Evolutionary conservation across 1,140 invertebrate genomes (phyloP).

Genomic region (Conopomorpha cramerella): DNA sequence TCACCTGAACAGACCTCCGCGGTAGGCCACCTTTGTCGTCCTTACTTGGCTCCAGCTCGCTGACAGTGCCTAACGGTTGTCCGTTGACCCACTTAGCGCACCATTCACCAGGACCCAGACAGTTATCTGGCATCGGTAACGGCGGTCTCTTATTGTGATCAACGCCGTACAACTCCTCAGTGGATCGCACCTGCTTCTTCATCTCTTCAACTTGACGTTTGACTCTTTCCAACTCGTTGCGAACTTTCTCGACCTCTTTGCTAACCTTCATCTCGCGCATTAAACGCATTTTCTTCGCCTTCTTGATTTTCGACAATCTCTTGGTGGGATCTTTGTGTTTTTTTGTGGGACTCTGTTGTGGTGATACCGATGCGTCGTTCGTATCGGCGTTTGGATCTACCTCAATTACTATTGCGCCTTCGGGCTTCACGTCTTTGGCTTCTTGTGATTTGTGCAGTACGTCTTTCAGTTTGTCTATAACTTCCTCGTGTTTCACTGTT

Average conservation of each 20-base stretch:
- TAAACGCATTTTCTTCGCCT: conserved; percentile 30
- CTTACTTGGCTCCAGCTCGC: conserved; percentile 45
- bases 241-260: conserved; percentile 34
- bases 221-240: conserved; percentile 5
- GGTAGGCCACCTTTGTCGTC: conserved; percentile 18
- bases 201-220: conserved; percentile 33
- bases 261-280: conserved; percentile 39
- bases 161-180: conserved; percentile 43
- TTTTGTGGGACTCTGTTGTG: conserved; percentile 1
- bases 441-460: conserved; percentile 35
- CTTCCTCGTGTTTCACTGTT: conserved; percentile 27
- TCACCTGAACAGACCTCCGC: conserved; percentile 32
- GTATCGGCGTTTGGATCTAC: conserved; percentile 7
- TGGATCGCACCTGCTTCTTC: conserved; percentile 52
- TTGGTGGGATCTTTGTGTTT: conserved; percentile 15
- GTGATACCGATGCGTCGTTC: no score
- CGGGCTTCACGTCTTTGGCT: conserved; percentile 5
- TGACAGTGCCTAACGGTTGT: conserved; percentile 62
- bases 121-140: no score
- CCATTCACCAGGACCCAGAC: conserved; percentile 58
- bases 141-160: conserved; percentile 18
- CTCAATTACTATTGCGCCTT: conserved; percentile 4
- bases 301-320: conserved; percentile 23
- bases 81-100: conserved; percentile 67
- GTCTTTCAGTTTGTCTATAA: conserved; percentile 40